These are phyloP conservation scores for Erpornis zantholeuca DNA, from an alignment of 2,113 vertebrate species.

Conservation along the genomic window DNA sequence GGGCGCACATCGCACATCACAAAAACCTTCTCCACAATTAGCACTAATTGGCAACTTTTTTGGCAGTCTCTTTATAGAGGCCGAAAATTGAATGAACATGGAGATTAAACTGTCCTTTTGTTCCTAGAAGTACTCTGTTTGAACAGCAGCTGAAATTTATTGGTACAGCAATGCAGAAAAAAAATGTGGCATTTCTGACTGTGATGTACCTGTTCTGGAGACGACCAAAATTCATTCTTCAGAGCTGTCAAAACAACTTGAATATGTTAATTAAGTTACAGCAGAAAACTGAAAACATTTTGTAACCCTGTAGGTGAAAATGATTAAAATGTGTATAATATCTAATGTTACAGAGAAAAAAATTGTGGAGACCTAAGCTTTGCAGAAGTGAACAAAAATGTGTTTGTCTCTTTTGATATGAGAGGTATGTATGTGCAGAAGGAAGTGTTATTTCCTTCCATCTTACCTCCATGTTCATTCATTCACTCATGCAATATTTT, in stretches of 20 bases:
- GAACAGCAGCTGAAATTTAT: background rate
- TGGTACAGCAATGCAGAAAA: background rate
- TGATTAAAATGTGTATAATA: background rate
- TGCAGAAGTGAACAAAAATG: background rate
- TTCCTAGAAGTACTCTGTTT: slow-evolving; percentile 2
- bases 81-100: slow-evolving; percentile 36
- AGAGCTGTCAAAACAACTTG: background rate
- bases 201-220: background rate
- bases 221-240: background rate
- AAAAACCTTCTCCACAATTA: slow-evolving; percentile 61
- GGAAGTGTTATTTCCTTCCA: background rate
- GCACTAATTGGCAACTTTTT: slow-evolving; percentile 71
- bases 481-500: background rate
- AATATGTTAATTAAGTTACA: background rate
- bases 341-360: background rate
- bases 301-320: background rate
- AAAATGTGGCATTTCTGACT: background rate
- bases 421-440: background rate
- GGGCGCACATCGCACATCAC: slow-evolving; percentile 6
- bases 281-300: background rate
- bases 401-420: background rate
- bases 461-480: background rate
- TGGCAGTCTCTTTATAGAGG: slow-evolving; percentile 53
- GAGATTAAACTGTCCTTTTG: slow-evolving; percentile 36
- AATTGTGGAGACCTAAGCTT: background rate